These are phyloP conservation scores for Callaeas wilsoni DNA, from an alignment of 2,113 vertebrate species.

Conservation along the genomic window DNA sequence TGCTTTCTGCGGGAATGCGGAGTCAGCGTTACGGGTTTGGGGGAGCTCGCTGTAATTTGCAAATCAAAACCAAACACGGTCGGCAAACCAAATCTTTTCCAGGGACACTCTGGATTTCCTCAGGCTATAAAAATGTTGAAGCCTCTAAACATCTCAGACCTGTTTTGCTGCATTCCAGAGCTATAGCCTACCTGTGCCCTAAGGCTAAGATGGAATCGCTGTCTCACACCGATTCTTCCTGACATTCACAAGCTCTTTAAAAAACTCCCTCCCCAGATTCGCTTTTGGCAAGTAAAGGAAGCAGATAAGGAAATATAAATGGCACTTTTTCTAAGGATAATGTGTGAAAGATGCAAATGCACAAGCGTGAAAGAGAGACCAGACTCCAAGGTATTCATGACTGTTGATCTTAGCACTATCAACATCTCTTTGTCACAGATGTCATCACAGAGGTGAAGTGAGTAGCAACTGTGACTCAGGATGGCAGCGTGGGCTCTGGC, in stretches of 20 bases:
- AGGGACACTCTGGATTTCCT: not conserved
- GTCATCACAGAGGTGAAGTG: not conserved
- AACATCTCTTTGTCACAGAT: not conserved
- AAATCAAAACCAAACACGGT: not conserved
- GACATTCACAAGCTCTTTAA: not conserved
- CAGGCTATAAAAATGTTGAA: not conserved
- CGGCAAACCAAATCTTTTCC: not conserved
- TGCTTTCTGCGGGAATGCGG: not conserved
- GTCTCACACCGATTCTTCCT: not conserved
- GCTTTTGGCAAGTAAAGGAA: not conserved
- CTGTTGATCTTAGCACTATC: not conserved
- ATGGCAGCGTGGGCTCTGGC: not conserved
- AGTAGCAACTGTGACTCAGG: not conserved
- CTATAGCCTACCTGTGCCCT: not conserved
- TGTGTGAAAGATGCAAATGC: not conserved
- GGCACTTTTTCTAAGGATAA: not conserved
- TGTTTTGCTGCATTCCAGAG: constrained; percentile 5
- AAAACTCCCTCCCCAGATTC: not conserved
- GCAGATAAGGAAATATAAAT: not conserved
- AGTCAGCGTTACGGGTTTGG: accelerated
- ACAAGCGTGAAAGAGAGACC: not conserved
- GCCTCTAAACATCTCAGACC: not conserved
- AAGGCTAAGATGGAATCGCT: not conserved
- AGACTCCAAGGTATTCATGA: not conserved
- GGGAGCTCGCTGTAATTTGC: not conserved